Conservation (phyloP, 92 coral and sea anemone genomes). For the Micromussa lordhowensis region DNA sequence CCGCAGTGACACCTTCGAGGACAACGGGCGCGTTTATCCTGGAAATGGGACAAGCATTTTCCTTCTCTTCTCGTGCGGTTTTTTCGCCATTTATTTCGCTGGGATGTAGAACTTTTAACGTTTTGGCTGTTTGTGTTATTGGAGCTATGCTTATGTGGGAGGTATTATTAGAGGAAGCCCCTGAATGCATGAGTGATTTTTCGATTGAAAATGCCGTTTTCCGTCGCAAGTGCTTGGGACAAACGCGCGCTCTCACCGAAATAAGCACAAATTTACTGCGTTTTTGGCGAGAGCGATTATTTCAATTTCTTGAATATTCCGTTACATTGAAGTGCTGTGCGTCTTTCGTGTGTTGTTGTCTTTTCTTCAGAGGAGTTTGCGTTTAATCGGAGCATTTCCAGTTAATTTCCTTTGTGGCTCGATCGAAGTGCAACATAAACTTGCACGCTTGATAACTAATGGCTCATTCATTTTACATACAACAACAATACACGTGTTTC, state of each 20-base stretch:
- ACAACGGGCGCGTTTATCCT: slow-evolving; percentile 19
- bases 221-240: slow-evolving; percentile 15
- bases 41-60: slow-evolving; percentile 1
- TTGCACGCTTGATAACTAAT: slow-evolving; percentile 34
- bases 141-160: neutral
- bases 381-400: slow-evolving; percentile 20
- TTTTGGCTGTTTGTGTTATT: slow-evolving; percentile 4
- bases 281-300: neutral
- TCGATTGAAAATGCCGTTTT: slow-evolving; percentile 15
- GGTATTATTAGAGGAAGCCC: slow-evolving; percentile 1
- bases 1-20: slow-evolving; percentile 37
- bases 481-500: slow-evolving; percentile 19
- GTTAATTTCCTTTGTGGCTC: slow-evolving; percentile 38
- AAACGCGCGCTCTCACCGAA: slow-evolving; percentile 23
- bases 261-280: neutral
- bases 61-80: slow-evolving; percentile 6
- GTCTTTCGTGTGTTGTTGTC: neutral
- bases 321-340: neutral
- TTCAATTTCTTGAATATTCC: neutral
- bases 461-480: slow-evolving; percentile 22
- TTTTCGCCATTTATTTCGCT: slow-evolving; percentile 15
- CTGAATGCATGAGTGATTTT: slow-evolving; percentile 12
- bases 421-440: slow-evolving; percentile 2
- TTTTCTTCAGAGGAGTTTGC: slow-evolving; percentile 1
- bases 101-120: slow-evolving; percentile 1